These are phyloP conservation scores for Apodemus speciosus DNA, from an alignment of 2,113 vertebrate species.

Conservation along the genomic window DNA sequence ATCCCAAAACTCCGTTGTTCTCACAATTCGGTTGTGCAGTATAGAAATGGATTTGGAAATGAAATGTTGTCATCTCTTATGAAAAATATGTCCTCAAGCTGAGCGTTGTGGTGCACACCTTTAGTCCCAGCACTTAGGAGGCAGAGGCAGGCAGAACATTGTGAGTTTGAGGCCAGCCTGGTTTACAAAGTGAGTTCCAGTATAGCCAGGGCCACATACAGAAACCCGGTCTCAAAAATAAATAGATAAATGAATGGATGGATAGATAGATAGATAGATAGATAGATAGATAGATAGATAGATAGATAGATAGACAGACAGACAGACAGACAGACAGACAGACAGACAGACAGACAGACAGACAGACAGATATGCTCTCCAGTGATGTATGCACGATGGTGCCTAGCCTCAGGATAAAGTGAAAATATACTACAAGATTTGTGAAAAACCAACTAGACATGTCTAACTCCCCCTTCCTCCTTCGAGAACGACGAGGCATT, in stretches of 20 bases:
- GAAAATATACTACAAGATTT: not conserved
- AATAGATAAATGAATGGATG: too few relatives aligned
- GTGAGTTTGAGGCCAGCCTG: not conserved
- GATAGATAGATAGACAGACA: too few relatives aligned
- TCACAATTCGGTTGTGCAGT: not conserved
- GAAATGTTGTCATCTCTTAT: not conserved
- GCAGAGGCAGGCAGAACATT: not conserved
- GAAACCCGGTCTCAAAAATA: not conserved
- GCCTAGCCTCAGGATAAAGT: not conserved
- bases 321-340: too few relatives aligned
- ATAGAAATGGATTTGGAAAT: slow-evolving; percentile 29
- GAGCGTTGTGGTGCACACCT: not conserved
- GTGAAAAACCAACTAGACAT: not conserved
- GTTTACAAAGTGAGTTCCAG: not conserved
- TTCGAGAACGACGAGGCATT: not conserved
- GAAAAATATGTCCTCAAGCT: not conserved
- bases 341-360: not conserved
- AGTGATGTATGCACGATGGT: not conserved
- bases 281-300: not conserved
- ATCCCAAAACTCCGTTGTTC: not conserved
- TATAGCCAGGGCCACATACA: not conserved
- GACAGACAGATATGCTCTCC: not conserved
- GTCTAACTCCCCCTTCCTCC: not conserved
- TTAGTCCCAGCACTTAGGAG: not conserved
- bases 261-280: not conserved